Base-by-base conservation (phyloP, 2,888 invertebrate species). In the Cybosia mesomella region DNA sequence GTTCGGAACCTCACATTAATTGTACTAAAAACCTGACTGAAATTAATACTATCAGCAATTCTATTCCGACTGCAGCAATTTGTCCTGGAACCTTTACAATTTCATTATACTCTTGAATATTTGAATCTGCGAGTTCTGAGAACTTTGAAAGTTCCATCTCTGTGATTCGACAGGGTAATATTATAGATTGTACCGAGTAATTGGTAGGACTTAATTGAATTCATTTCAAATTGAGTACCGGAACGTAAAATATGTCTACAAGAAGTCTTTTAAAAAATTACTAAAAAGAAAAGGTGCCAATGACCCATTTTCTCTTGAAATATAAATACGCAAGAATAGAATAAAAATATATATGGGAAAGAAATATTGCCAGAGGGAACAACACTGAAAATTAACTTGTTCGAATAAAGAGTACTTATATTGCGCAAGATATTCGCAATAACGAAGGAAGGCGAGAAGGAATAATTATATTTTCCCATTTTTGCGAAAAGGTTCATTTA, bases 21-120 rank as follows among this genome's bases (percentile, higher is more conserved):
- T 88, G 76, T 78, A 76, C 82, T 83, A 80, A 87, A 88, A 88
- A 86, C 83, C 85, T 86, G 83, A 80, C 83, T 83, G 78, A 87
- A 91, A 91, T 91, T 86, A 90, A 91, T 89, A 87, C 87, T 82
- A 85, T 83, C 82, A 84, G 77, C 78, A 72, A 84, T 87, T 85
- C 75, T 71, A 79, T 74, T 74, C 75, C 80, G 78, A 79, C 79
- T 82, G 79, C 82, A 84, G 81, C 86, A 87, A 91, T 90, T 90
- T 87, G 87, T 89, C 87, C 85, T 82, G 84, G 67, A 87, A 83
- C 85, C 86, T 86, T 88, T 83, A 83, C 86, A 87, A 89, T 90
- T 91, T 87, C 86, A 91, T 91, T 89, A 90, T 81, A 84, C 77
- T 78, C 79, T 74, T 71, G 78, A 83, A 85, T 83, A 86, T 89